Evolutionary conservation across 23 tunicate species (phyloP), one percentile per base, ranked within the genome.

Genomic region (Styela plicata): DNA sequence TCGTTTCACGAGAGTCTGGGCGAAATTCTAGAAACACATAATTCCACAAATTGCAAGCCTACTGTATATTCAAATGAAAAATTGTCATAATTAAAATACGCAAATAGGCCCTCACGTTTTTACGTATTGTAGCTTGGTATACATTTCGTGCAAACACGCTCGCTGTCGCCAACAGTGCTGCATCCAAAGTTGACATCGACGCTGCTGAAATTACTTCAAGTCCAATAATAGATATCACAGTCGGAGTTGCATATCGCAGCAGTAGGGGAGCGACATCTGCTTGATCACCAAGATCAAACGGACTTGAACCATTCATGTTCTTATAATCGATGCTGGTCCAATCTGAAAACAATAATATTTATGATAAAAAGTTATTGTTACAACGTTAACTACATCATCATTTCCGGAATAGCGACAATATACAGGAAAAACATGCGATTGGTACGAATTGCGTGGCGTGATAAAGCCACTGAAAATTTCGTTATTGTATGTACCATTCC

Each of bases 191-290:
- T 17, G 77, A 71, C 77, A 71, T 71, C 3, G 34, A 33, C 34
- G 77, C 77, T 26, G 77, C 77, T 22, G 77, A 13, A n/a, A 71
- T 32, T 36, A 32, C 77, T 19, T 36, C 77, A 2, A 71, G 17
- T 31, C 77, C 77, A 34, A 71, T 71, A 29, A 28, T 28, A 21
- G 36, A 33, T 18, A 71, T 36, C 17, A 34, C 77, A 19, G 36
- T 3, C 35, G 77, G 77, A n/a, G 36, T 29, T 21, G 34, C 20
- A 32, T 71, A 71, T 2, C 34, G 3, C 36, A 71, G 16, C 34
- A 71, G 18, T 16, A 71, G 36, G 7, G 77, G 77, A 2, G 29
- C 18, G 3, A 71, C 26, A 18, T 19, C 20, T 29, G 36, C 24
- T 71, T 71, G 36, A 17, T 71, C 34, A 16, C 77, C 77, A 20